Conservation (phyloP, 2,113 vertebrate species). For the Ptyas mucosa region DNA sequence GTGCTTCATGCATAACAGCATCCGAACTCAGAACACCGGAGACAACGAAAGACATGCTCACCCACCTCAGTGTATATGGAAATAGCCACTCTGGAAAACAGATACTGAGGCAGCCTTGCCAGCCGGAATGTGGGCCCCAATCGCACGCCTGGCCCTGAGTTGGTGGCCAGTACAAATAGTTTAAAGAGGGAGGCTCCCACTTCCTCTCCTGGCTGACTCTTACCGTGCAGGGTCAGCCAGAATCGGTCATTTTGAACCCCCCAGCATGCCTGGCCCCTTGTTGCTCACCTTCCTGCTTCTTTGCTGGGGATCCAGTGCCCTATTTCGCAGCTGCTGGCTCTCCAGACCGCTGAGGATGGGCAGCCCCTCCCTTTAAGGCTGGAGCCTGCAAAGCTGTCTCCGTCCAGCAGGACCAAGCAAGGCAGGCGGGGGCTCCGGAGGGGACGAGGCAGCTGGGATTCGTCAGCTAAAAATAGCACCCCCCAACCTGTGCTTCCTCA, state of each 20-base stretch:
- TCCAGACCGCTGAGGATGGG: background rate
- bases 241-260: background rate
- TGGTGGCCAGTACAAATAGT: background rate
- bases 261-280: background rate
- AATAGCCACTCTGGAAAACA: background rate
- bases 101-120: background rate
- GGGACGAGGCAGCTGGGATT: slow-evolving; percentile 19
- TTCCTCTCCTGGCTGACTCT: background rate
- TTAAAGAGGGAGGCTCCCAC: background rate
- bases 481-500: background rate
- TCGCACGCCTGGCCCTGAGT: background rate
- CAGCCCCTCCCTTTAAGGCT: background rate
- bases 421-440: background rate
- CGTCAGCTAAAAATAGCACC: slow-evolving; percentile 37
- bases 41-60: background rate
- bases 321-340: background rate
- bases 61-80: background rate
- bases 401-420: background rate
- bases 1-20: background rate
- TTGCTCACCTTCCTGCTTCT: background rate
- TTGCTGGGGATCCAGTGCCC: background rate
- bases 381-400: background rate
- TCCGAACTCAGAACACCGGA: background rate
- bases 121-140: background rate
- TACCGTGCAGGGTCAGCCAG: background rate